Evolutionary conservation across 1,140 invertebrate genomes (phyloP).

Genomic region (Trichonephila clavipes): DNA sequence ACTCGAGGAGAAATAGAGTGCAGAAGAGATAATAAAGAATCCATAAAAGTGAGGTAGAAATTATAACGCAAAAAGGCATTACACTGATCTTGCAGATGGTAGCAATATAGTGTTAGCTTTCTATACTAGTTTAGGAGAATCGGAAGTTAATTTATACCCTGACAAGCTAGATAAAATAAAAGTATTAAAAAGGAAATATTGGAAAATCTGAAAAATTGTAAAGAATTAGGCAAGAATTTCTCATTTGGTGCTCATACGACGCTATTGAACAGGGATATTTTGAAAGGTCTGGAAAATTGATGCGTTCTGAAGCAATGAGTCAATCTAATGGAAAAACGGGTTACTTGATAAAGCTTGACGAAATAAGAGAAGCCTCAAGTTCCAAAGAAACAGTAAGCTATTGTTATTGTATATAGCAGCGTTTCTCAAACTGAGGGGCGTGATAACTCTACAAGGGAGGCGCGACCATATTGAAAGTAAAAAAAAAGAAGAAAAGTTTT

Average conservation of each 20-base stretch:
- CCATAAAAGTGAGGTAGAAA: constrained; percentile 46
- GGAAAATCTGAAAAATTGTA: constrained; percentile 18
- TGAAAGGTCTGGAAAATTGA: background rate
- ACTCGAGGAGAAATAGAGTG: background rate
- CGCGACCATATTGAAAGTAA: no score
- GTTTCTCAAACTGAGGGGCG: no score
- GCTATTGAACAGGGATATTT: background rate
- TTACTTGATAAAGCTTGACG: no score
- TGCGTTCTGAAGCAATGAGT: background rate
- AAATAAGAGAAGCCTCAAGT: no score
- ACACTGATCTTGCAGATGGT: background rate
- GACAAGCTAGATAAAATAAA: background rate
- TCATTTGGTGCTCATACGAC: background rate
- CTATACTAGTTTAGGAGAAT: constrained; percentile 12
- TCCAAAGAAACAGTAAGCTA: no score
- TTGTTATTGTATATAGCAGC: no score
- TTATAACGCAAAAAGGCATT: constrained; percentile 20
- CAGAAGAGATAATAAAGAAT: constrained; percentile 8
- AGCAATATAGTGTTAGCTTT: constrained; percentile 45
- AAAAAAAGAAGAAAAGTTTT: no score
- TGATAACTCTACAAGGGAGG: no score
- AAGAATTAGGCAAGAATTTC: constrained; percentile 40
- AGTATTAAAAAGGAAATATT: background rate
- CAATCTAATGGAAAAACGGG: background rate
- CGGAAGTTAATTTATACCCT: constrained; percentile 35